phyloP scores from a whole-genome alignment of 92 coral and sea anemone genomes.

The Isaurus tuberculatus region DNA sequence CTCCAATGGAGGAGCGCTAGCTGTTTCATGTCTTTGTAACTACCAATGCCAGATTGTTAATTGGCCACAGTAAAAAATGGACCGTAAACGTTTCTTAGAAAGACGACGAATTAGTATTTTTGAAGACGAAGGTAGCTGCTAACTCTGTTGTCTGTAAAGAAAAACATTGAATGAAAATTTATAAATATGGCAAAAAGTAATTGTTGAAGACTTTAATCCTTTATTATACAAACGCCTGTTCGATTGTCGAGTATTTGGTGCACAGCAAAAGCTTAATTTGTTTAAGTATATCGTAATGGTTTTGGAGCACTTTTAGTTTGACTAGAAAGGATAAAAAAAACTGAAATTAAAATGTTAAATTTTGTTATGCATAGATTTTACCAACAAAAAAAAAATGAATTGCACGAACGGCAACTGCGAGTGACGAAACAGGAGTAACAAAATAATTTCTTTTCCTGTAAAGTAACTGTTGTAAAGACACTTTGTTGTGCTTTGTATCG shows the following conservation, averaged over 20 bases:
- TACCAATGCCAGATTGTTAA: background rate
- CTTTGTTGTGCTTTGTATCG: background rate
- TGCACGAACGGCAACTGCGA: background rate
- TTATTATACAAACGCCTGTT: constrained; percentile 2
- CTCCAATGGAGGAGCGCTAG: background rate
- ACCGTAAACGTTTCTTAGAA: background rate
- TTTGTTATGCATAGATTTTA: background rate
- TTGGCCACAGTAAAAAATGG: background rate
- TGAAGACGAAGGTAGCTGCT: background rate
- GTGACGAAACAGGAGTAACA: constrained; percentile 3
- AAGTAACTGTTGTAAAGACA: background rate
- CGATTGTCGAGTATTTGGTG: constrained; percentile 7
- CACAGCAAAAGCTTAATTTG: background rate
- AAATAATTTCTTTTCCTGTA: background rate
- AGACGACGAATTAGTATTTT: constrained; percentile 11
- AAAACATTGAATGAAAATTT: constrained; percentile 5
- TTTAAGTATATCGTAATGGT: background rate
- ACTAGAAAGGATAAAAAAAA: background rate
- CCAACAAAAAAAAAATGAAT: constrained; percentile 6
- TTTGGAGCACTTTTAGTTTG: background rate
- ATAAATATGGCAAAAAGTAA: background rate
- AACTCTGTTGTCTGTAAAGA: constrained; percentile 8
- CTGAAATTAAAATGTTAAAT: background rate
- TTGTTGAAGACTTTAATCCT: background rate
- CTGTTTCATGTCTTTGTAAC: background rate